Base-by-base conservation (phyloP, 2,888 invertebrate genomes). In the Macaria notata region DNA sequence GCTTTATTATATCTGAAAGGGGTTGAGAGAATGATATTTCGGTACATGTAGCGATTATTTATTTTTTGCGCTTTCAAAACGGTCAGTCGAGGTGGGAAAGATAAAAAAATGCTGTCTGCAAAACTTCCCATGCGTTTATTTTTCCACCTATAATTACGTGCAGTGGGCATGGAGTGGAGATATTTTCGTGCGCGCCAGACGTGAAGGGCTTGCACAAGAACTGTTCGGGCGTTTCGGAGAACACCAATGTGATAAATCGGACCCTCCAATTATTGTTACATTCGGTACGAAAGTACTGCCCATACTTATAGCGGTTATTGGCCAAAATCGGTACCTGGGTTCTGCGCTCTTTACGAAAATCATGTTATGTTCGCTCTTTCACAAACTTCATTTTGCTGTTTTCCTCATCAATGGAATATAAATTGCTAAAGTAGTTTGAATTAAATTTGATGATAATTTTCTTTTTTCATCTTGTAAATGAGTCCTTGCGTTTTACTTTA, bases 191-290 rank as follows among this genome's bases (percentile, higher is more conserved):
- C 79, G 81, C 88, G 88, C 87, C 86, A 54, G 85, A 88, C 83
- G 84, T 81, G 84, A 83, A 88, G 85, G 83, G 87, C 83, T 86
- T 87, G 76, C 86, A 85, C 83, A 88, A 89, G 85, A 87, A 87
- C 79, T 84, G 86, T 84, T 85, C 87, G 79, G 84, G 78, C 84
- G 71, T 83, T 90, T 91, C 90, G 81, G 84, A 85, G 90, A 90
- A 91, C 82, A 81, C 81, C 71, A 78, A 86, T 86, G 88, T 90
- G 90, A 89, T 89, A 88, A 90, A 88, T 87, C 86, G 87, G 81
- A 86, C 86, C 88, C 88, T 78, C 88, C 88, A 89, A 89, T 90
- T 89, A 91, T 89, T 86, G 85, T 88, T 83, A 83, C 85, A 88
- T 88, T 89, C 84, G 82, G 87, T 84, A 79, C 81, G 85, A 88